phyloP scores from a whole-genome alignment of 2,797 vertebrate genomes.

The Ispidina lecontei region DNA sequence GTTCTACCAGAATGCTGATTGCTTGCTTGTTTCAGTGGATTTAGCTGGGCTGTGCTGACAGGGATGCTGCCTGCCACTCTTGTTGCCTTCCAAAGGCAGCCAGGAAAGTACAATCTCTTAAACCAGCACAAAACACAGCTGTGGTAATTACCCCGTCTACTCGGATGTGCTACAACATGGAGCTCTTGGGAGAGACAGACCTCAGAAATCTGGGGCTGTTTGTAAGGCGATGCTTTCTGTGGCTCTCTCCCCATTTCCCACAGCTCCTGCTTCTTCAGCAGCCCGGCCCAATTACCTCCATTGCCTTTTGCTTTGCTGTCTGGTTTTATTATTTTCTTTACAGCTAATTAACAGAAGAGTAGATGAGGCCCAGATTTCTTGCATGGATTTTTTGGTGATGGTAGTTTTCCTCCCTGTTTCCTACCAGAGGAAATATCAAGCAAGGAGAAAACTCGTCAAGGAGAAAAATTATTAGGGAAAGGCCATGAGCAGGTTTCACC shows the following conservation, averaged over 20 bases:
- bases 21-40: not conserved
- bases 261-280: not conserved
- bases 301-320: not conserved
- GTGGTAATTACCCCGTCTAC: not conserved
- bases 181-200: not conserved
- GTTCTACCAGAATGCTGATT: not conserved
- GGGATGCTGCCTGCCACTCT: not conserved
- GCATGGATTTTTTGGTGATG: not conserved
- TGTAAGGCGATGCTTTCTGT: not conserved
- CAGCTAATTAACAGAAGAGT: not conserved
- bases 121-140: slow-evolving; percentile 28
- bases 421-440: not conserved
- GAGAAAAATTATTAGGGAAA: not conserved
- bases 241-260: not conserved
- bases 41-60: not conserved
- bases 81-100: not conserved
- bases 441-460: not conserved
- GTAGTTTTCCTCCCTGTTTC: not conserved
- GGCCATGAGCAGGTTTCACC: not conserved
- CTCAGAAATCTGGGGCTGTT: not conserved
- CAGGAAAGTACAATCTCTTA: not conserved
- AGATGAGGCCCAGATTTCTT: not conserved
- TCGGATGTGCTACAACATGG: not conserved
- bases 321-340: not conserved
- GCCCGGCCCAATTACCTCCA: not conserved